Conservation (phyloP, 2,888 invertebrate species). For the Pristionchus maxplancki region DNA sequence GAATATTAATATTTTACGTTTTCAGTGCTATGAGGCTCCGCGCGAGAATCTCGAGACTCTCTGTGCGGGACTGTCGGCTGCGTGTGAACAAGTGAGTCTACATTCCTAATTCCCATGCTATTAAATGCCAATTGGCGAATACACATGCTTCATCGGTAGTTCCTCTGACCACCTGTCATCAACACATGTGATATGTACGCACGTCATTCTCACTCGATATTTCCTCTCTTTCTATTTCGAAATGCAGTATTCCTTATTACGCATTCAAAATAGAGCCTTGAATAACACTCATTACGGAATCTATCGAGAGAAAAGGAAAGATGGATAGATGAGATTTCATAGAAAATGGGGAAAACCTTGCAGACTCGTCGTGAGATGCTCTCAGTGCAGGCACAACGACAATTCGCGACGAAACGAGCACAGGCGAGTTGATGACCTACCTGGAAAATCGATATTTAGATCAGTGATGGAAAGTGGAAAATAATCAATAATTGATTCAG, state of each 20-base stretch:
- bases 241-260: background rate
- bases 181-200: background rate
- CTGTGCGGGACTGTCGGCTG: slow-evolving; percentile 88
- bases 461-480: background rate
- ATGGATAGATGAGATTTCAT: background rate
- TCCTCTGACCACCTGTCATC: slow-evolving; percentile 51
- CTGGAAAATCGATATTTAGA: background rate
- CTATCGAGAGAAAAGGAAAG: background rate
- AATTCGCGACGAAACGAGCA: slow-evolving; percentile 44
- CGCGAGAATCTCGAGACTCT: slow-evolving; percentile 93
- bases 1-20: slow-evolving; percentile 57
- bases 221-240: background rate
- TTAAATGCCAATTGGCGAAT: background rate
- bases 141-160: slow-evolving; percentile 43
- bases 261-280: background rate
- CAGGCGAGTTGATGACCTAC: slow-evolving; percentile 17
- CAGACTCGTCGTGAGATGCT: slow-evolving; percentile 46
- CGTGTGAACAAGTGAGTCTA: slow-evolving; percentile 78
- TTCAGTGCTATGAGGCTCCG: slow-evolving; percentile 91
- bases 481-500: slow-evolving; percentile 25
- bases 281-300: background rate
- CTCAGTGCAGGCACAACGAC: slow-evolving; percentile 31
- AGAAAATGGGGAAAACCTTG: background rate
- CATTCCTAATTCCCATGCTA: background rate
- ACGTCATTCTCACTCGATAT: background rate